phyloP scores from a whole-genome alignment of 2,113 vertebrate species.

The Cottus gobio region DNA sequence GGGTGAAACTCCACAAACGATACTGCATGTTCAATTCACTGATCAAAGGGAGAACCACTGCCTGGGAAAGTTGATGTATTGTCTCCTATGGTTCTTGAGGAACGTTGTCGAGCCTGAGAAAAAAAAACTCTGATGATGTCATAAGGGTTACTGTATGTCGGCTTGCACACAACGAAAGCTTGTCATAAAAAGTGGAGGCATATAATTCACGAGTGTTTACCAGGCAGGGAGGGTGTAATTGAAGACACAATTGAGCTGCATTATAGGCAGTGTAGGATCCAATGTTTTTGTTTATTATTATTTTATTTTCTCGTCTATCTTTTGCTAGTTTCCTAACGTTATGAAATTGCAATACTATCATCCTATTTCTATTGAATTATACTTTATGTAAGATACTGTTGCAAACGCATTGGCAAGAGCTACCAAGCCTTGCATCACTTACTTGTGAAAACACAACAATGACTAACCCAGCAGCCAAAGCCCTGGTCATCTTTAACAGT shows the following conservation, averaged over 20 bases:
- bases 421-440: conserved; percentile 16
- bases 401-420: conserved; percentile 16
- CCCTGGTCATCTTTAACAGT: not conserved
- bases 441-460: conserved; percentile 28
- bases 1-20: not conserved
- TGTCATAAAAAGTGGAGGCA: too few relatives aligned
- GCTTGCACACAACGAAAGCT: not conserved
- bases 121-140: not conserved
- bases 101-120: not conserved
- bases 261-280: too few relatives aligned
- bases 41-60: not conserved
- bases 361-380: not conserved
- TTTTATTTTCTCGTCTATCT: not conserved
- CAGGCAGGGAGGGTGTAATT: not conserved
- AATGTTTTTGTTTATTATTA: not conserved
- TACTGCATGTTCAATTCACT: not conserved
- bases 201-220: not conserved
- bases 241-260: not conserved
- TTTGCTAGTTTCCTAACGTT: not conserved
- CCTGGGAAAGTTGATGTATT: not conserved
- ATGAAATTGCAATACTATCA: not conserved
- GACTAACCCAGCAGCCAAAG: not conserved
- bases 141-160: not conserved
- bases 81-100: not conserved
- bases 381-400: not conserved